phyloP scores from a whole-genome alignment of 2,888 invertebrate genomes.

The Marasmarcha lunaedactyla region DNA sequence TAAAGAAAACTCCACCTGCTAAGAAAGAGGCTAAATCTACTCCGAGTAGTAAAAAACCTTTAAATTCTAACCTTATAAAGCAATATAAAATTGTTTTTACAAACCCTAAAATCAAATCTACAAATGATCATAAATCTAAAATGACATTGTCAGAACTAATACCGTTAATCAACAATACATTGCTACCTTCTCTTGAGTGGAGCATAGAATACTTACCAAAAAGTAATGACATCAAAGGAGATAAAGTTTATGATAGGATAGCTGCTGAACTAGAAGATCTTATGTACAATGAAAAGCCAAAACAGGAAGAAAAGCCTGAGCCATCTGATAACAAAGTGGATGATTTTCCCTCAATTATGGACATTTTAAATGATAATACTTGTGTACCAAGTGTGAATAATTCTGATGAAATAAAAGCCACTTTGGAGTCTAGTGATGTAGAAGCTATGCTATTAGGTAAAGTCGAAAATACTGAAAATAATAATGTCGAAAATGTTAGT shows the following conservation, averaged over 20 bases:
- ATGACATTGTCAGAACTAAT: constrained; percentile 37
- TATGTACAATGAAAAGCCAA: constrained; percentile 53
- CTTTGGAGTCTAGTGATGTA: constrained; percentile 53
- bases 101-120: constrained; percentile 29
- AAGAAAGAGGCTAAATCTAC: constrained; percentile 10
- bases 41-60: constrained; percentile 16
- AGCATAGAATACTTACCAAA: constrained; percentile 56
- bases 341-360: constrained; percentile 42
- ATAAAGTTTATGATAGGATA: constrained; percentile 62
- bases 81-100: constrained; percentile 50
- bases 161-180: constrained; percentile 34
- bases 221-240: constrained; percentile 48
- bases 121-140: constrained; percentile 30
- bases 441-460: constrained; percentile 60
- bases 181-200: constrained; percentile 57
- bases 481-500: constrained; percentile 28
- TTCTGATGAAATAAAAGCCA: constrained; percentile 32
- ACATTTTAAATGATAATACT: constrained; percentile 35
- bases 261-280: constrained; percentile 62
- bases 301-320: constrained; percentile 17
- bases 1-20: constrained; percentile 26
- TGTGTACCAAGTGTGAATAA: constrained; percentile 23
- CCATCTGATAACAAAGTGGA: constrained; percentile 31
- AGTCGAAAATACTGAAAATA: constrained; percentile 33
- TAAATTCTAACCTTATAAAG: constrained; percentile 26